Evolutionary conservation across 1,140 invertebrate species (phyloP), one percentile per base, ranked within the genome.

Genomic region (Ceratitis capitata): DNA sequence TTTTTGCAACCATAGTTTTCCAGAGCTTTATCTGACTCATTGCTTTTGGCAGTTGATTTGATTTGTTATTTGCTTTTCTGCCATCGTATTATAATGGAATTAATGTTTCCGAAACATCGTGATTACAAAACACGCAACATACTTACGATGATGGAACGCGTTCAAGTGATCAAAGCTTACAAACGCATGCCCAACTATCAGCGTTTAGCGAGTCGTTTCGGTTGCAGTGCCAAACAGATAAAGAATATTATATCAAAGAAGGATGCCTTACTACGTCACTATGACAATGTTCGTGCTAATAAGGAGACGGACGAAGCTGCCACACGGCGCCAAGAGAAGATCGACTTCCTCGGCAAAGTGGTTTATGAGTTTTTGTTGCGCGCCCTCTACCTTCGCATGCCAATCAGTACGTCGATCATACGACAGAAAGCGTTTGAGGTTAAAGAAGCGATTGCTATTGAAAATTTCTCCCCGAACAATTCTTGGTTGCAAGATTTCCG

Each of bases 321-420:
- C 10, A 82, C 74, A 35, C 86, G 88, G 53, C 88, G 90, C 7
- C 83, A 86, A 32, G 88, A 89, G n/a, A 91, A 91, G 35, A 86
- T 91, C 0, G 88, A 87, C 53, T 91, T 91, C 56, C 86, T 91
- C 58, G 89, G 88, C 12, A 87, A 90, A 84, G 90, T 89, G n/a
- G 85, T 91, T 7, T 91, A 91, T 35, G 90, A 91, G 35, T 91
- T 91, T 29, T 89, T 91, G 32, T 88, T 91, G 56, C 86, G 90
- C 29, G 89, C 87, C 0, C 88, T 90, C 56, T 91, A 87, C 61
- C 86, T 90, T 82, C 49, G 88, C 12, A 86, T 87, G 42, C 83
- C 78, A 4, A 69, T 86, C 26, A 64, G 61, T 26, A 61, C 82
- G 14, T 53, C 82, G n/a, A 69, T 39, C 49, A 82, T 86, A 49